Percentiles rank a stretch among this genome's conserved stretches.
Evolutionary conservation across 2,113 vertebrate genomes (phyloP).

Genomic region (Pituophis catenifer): DNA sequence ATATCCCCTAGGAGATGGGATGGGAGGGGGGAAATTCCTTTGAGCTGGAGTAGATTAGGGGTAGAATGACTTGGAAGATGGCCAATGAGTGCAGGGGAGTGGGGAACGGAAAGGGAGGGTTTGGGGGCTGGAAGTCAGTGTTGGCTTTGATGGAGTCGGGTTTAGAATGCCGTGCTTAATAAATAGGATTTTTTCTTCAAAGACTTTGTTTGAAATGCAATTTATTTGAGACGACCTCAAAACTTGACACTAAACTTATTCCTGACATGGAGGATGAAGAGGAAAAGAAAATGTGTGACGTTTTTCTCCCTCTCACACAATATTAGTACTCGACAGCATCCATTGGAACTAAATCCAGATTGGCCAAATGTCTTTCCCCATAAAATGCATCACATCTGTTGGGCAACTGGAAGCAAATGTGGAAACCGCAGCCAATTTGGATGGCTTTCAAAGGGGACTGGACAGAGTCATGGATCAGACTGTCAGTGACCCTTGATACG

Average conservation of each 20-base stretch:
- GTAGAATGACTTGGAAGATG: no score
- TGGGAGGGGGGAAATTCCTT: no score
- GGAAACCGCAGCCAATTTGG: neutral
- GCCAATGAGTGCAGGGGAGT: no score
- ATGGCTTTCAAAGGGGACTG: neutral
- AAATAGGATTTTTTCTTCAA: no score
- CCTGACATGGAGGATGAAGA: neutral
- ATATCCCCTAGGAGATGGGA: no score
- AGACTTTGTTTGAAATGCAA: no score
- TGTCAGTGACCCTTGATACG: neutral
- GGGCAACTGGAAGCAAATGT: neutral
- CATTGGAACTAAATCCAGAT: neutral
- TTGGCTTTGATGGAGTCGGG: no score
- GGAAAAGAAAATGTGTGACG: neutral
- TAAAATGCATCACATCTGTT: neutral
- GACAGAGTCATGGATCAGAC: neutral
- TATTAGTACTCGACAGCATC: neutral
- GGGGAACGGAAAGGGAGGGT: no score
- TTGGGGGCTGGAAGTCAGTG: no score
- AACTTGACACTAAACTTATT: neutral
- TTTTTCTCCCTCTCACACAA: neutral
- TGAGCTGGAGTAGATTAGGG: no score
- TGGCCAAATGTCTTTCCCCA: neutral
- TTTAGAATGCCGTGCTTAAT: no score
- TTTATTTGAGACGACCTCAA: no score